These are phyloP conservation scores for Brachionus paranguensis DNA, from an alignment of 1,140 invertebrate genomes.

Conservation along the genomic window DNA sequence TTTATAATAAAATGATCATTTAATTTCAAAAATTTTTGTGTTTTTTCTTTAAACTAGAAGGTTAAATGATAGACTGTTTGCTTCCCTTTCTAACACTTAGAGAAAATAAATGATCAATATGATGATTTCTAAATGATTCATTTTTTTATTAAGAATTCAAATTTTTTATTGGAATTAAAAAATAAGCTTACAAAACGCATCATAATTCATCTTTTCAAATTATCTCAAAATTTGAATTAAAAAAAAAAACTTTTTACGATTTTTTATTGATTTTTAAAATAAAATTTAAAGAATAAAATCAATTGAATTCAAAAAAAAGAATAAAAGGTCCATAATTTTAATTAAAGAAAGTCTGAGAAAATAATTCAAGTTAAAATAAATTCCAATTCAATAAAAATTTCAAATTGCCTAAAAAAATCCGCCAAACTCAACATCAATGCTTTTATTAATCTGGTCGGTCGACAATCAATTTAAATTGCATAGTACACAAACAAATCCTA, in stretches of 20 bases:
- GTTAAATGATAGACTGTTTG: too few relatives aligned
- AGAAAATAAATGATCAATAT: too few relatives aligned
- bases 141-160: too few relatives aligned
- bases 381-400: neutral
- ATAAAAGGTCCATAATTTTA: conserved; percentile 14
- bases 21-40: too few relatives aligned
- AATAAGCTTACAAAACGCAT: too few relatives aligned
- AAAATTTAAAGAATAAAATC: conserved; percentile 29
- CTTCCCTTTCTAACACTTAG: too few relatives aligned
- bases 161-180: too few relatives aligned
- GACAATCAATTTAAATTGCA: neutral
- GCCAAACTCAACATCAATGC: neutral
- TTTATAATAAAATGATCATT: too few relatives aligned
- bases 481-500: neutral
- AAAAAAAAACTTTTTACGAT: neutral
- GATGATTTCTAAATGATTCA: too few relatives aligned
- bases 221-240: neutral
- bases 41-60: too few relatives aligned
- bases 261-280: conserved; percentile 26
- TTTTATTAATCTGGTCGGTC: neutral
- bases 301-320: conserved; percentile 11
- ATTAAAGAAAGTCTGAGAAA: neutral
- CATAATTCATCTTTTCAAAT: too few relatives aligned
- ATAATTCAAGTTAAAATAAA: neutral
- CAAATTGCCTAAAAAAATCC: neutral